Evolutionary conservation across 2,888 invertebrate genomes (phyloP), one percentile per base, ranked within the genome.

Genomic region (Candidula unifasciata): DNA sequence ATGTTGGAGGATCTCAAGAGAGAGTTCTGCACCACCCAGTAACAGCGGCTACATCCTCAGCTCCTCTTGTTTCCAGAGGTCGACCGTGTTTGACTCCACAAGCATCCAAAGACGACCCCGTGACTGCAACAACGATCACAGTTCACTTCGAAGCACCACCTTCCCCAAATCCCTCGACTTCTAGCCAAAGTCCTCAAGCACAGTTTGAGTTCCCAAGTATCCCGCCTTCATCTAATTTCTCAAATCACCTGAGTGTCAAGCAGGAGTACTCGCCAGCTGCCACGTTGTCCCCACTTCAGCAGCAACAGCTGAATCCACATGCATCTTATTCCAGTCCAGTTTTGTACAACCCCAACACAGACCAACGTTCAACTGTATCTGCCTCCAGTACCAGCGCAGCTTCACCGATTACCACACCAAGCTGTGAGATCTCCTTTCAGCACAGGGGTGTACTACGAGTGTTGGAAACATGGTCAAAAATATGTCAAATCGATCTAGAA

Each of bases 71-170:
- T 30, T 33, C 76, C 60, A 74, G 24, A n/a, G 27, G 27, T 18
- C 33, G 74, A 18, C 57, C 30, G 52, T 27, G 64, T 13, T 21
- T 64, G 24, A 52, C 71, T 13, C 30, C 80, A 13, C 68, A 80
- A 24, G 30, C 44, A 27, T 71, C 80, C 18, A 85, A 82, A n/a
- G 82, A 74, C 21, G 87, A 85, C 24, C 76, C 84, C 3, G 69
- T 83, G 0, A 84, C 88, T 13, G 87, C 89, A 33, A 88, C 91
- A 18, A 91, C 91, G 71, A 93, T 93, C 78, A 89, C 91, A 44
- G 92, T 93, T 35, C 92, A 92, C 85, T 93, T 93, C 87, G 93
- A 92, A 71, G 92, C 93, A 3, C 92, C 93, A 0, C 89, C 91
- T n/a, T 92, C 92, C 6, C 92, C 92, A 0, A 86, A 87, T 71